Conservation (phyloP, 2,888 invertebrate genomes). For the Ichneumoninae sp. region DNA sequence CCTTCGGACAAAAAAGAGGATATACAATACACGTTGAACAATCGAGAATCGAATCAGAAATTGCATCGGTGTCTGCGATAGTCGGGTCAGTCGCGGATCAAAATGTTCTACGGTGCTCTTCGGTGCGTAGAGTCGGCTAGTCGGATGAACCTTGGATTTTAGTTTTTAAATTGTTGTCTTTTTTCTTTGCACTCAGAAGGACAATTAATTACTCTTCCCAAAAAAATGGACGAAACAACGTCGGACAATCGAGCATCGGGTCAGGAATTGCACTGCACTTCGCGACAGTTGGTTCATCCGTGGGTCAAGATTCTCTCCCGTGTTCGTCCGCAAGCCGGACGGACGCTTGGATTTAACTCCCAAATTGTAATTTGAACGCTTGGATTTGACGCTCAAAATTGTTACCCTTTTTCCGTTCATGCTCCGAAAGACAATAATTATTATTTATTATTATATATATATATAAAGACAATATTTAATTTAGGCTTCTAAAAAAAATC, state of each 20-base stretch:
- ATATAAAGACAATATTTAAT: too few species aligned
- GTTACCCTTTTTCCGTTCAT: too few species aligned
- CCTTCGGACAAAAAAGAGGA: background rate
- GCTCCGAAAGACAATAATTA: too few species aligned
- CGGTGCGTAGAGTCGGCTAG: background rate
- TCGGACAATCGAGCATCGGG: too few species aligned
- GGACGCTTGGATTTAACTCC: background rate
- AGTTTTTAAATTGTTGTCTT: too few species aligned
- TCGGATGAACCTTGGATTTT: background rate
- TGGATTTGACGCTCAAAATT: too few species aligned
- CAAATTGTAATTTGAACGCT: background rate
- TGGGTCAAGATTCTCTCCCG: conserved; percentile 17
- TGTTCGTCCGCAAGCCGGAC: conserved; percentile 9
- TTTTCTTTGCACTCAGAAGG: too few species aligned
- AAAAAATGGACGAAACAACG: too few species aligned
- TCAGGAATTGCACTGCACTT: background rate
- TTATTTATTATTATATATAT: too few species aligned
- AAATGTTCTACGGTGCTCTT: background rate
- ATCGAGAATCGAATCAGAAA: background rate
- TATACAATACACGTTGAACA: too few species aligned
- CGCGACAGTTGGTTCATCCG: background rate
- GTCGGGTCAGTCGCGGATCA: background rate
- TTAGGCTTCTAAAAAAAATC: too few species aligned
- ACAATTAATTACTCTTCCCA: too few species aligned
- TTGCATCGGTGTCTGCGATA: background rate